These are phyloP conservation scores for Branchipolynoe longqiensis DNA, from an alignment of 2,888 invertebrate genomes.

Conservation along the genomic window DNA sequence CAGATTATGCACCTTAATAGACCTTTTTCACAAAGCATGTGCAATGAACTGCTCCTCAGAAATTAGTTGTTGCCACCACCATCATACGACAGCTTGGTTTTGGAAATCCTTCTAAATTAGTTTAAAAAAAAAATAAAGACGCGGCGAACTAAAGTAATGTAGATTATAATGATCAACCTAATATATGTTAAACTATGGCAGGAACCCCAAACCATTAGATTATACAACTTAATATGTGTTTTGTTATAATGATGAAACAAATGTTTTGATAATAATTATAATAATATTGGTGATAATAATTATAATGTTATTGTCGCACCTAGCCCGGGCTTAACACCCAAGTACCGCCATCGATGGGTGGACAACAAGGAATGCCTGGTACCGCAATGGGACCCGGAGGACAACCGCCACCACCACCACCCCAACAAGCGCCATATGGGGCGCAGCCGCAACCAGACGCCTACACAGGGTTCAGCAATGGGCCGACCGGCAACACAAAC, in stretches of 20 bases:
- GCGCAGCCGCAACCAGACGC: neutral
- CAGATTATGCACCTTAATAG: too few species aligned
- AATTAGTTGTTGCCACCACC: too few species aligned
- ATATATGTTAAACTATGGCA: too few species aligned
- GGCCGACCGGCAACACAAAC: conserved; percentile 28
- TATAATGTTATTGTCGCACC: neutral
- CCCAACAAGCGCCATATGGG: neutral
- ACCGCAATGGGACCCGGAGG: neutral
- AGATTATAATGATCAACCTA: too few species aligned
- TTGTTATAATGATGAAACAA: neutral
- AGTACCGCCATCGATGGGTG: conserved; percentile 36
- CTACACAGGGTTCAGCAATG: conserved; percentile 13
- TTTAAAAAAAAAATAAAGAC: too few species aligned
- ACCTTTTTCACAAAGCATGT: too few species aligned
- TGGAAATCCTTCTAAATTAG: too few species aligned
- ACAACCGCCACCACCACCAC: neutral
- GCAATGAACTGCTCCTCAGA: too few species aligned
- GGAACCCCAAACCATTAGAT: too few species aligned
- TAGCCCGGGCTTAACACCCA: conserved; percentile 17
- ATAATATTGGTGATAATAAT: neutral
- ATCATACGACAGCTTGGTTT: too few species aligned
- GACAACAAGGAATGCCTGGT: neutral
- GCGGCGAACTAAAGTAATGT: too few species aligned
- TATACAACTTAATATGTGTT: neutral
- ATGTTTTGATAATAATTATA: neutral